Evolutionary conservation across 1,140 invertebrate species (phyloP).

Genomic region (Penaeus vannamei): DNA sequence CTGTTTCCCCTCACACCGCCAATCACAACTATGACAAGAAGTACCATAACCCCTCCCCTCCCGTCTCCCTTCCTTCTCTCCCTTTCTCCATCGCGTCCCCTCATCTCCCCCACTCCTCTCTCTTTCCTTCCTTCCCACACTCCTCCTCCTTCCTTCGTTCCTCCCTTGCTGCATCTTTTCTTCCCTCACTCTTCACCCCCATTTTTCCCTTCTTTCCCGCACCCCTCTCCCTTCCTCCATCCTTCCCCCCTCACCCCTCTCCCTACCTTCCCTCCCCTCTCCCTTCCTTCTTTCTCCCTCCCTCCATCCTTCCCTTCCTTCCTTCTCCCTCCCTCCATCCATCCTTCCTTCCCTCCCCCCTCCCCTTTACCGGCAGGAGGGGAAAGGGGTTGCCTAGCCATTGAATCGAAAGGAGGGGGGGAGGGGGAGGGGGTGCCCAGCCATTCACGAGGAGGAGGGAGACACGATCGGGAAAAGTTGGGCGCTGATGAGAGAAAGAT

Average conservation of each 20-base stretch:
- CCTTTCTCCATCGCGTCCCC: not conserved
- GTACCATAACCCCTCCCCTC: not conserved
- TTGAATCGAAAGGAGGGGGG: not conserved
- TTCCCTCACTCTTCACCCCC: not conserved
- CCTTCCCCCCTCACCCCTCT: not conserved
- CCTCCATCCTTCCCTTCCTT: not conserved
- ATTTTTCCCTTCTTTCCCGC: not conserved
- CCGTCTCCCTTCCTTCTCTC: not conserved
- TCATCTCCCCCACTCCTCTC: not conserved
- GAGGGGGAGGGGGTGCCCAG: too few relatives aligned
- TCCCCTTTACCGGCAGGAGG: too few relatives aligned
- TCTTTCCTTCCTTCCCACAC: not conserved
- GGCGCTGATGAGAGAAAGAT: too few relatives aligned
- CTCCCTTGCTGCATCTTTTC: not conserved
- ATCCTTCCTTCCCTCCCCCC: not conserved
- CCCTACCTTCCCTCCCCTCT: not conserved
- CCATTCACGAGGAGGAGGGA: too few relatives aligned
- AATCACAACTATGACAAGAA: not conserved
- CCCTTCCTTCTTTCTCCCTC: not conserved
- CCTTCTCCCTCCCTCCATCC: not conserved
- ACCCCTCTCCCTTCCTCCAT: not conserved
- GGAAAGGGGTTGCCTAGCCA: not conserved
- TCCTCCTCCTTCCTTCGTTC: not conserved
- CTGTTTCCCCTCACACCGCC: not conserved
- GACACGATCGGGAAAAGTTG: too few relatives aligned